Base-by-base conservation (phyloP, 2,888 invertebrate genomes). In the Heliconius hortense region DNA sequence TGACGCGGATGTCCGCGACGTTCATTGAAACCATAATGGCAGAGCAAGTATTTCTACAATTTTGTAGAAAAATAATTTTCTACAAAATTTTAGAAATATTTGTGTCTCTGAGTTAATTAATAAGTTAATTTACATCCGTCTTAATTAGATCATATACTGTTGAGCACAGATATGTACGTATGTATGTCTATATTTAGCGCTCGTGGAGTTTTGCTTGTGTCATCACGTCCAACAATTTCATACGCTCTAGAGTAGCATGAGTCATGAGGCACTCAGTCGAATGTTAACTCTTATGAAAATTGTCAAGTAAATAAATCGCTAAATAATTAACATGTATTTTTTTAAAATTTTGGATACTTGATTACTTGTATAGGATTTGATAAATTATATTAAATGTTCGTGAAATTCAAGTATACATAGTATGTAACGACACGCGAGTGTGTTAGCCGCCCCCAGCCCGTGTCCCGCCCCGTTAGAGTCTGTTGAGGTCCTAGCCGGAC, bases 181-280 rank as follows among this genome's bases (percentile, higher is more conserved):
- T 31, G 28, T 31, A 62, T 28, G 28, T 31, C 21, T 31, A 21
- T 28, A 18, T 5, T 18, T 63, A 21, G 21, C 31, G 21, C 21
- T 31, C 63, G 31, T 21, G 3, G 26, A 60, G 28, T 31, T 63
- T 10, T 35, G 10, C 10, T 63, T 63, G 64, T 64, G 35, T 64
- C 64, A 64, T 64, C 64, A 35, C 35, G 64, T 35, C 35, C 11
- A 35, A 64, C 35, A n/a, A 64, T 64, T n/a, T 64, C 35, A 35
- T 64, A 64, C n/a, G n/a, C 48, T 18, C 48, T 48, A 48, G 48
- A 35, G 7, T 35, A 64, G n/a, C 64, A n/a, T n/a, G 63, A 63
- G 21, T 63, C 63, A 63, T 39, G 43, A 43, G 13, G 11, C 43
- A 43, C 63, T 56, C n/a, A n/a, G 56, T 7, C 63, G 35, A 35